Evolutionary conservation across 2,113 vertebrate species (phyloP).

Genomic region (Terrapene triunguis): DNA sequence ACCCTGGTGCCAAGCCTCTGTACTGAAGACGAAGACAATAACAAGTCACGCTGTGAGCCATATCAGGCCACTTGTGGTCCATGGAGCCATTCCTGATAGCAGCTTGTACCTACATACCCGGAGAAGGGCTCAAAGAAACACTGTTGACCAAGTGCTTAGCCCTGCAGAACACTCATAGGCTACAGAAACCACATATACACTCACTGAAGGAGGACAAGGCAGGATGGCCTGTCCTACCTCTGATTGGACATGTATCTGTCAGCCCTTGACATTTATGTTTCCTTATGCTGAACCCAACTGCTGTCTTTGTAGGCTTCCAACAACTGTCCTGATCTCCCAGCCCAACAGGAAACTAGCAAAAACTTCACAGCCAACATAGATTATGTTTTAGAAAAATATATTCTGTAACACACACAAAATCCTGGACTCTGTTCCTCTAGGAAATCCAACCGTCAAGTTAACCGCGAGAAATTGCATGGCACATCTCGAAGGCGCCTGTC

Average conservation of each 20-base stretch:
- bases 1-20: too few relatives aligned
- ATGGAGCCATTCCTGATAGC: too few relatives aligned
- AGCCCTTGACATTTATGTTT: not conserved
- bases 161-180: rapidly evolving
- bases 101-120: not conserved
- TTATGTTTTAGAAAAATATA: too few relatives aligned
- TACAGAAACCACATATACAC: not conserved
- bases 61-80: too few relatives aligned
- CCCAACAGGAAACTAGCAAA: too few relatives aligned
- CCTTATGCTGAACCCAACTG: not conserved
- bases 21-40: too few relatives aligned
- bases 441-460: not conserved
- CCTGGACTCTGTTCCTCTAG: not conserved
- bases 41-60: too few relatives aligned
- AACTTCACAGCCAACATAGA: not conserved
- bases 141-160: not conserved
- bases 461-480: rapidly evolving
- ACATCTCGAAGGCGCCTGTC: not conserved
- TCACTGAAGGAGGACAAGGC: not conserved
- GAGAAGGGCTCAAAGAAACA: not conserved
- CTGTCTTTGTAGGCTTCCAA: not conserved
- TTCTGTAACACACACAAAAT: too few relatives aligned
- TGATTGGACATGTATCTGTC: not conserved
- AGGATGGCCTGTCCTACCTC: not conserved
- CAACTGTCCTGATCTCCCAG: not conserved